Evolutionary conservation across 2,888 invertebrate species (phyloP).

Genomic region (Hyles lineata): DNA sequence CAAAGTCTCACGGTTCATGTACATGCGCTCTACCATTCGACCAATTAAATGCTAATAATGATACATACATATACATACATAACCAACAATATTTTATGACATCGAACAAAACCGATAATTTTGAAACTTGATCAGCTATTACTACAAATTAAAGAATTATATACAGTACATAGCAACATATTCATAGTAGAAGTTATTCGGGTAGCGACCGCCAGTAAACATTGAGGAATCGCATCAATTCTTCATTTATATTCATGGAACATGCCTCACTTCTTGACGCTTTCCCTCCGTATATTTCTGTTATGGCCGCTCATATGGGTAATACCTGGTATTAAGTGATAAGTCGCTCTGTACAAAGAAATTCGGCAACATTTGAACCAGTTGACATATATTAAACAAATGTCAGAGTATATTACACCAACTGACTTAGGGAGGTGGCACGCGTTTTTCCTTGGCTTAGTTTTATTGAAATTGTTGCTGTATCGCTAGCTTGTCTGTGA

Average conservation of each 20-base stretch:
- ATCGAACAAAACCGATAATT: too few species aligned
- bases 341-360: background rate
- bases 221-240: slow-evolving; percentile 17
- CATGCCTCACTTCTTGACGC: slow-evolving; percentile 13
- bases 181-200: slow-evolving; percentile 6
- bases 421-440: too few species aligned
- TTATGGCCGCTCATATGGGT: background rate
- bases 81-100: too few species aligned
- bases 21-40: too few species aligned
- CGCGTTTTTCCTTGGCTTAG: too few species aligned
- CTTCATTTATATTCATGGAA: slow-evolving; percentile 21
- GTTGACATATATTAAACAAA: background rate
- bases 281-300: slow-evolving; percentile 4
- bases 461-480: background rate
- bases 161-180: background rate
- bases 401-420: too few species aligned
- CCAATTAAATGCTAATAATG: too few species aligned
- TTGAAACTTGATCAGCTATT: too few species aligned
- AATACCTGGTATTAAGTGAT: slow-evolving; percentile 4
- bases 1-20: too few species aligned
- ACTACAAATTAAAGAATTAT: background rate
- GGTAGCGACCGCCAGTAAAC: slow-evolving; percentile 12
- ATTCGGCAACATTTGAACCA: background rate
- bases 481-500: background rate
- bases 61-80: too few species aligned